Conservation (phyloP, 2,888 invertebrate genomes). For the Tinea trinotella region DNA sequence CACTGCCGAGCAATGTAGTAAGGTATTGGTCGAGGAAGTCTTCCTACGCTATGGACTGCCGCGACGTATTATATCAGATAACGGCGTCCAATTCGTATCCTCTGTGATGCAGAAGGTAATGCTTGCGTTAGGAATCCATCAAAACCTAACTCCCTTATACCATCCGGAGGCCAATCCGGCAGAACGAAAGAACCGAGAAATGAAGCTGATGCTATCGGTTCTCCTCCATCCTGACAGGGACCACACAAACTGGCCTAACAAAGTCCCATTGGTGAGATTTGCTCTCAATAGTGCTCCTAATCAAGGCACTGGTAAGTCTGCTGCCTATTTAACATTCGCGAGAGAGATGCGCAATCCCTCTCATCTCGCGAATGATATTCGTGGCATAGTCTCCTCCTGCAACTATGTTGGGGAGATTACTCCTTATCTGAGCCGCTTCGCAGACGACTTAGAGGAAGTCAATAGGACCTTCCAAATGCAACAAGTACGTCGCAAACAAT, state of each 20-base stretch:
- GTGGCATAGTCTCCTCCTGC: background rate
- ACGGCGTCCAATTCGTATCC: slow-evolving; percentile 31
- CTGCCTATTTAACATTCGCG: slow-evolving; percentile 30
- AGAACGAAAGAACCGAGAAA: slow-evolving; percentile 28
- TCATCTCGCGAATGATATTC: slow-evolving; percentile 22
- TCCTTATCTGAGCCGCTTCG: slow-evolving; percentile 1
- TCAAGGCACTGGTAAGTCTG: slow-evolving; percentile 24
- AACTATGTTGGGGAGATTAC: slow-evolving; percentile 7
- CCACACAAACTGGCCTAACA: slow-evolving; percentile 27
- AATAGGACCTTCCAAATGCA: background rate
- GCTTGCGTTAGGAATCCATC: slow-evolving; percentile 24
- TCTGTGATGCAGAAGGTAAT: slow-evolving; percentile 28
- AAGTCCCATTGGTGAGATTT: slow-evolving; percentile 27
- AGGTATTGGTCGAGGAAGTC: slow-evolving; percentile 28
- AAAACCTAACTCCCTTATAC: slow-evolving; percentile 27
- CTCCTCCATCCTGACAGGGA: slow-evolving; percentile 21
- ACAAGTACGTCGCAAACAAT: slow-evolving; percentile 2
- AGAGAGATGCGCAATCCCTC: slow-evolving; percentile 28
- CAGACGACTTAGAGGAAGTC: background rate
- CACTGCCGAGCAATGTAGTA: slow-evolving; percentile 26
- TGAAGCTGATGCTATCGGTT: slow-evolving; percentile 25
- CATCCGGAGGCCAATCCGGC: slow-evolving; percentile 31
- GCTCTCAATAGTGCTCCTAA: slow-evolving; percentile 27
- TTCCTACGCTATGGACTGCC: slow-evolving; percentile 30
- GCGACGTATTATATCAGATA: slow-evolving; percentile 29